Percentiles rank a stretch among this genome's conserved stretches.
Conservation (phyloP, 1,140 invertebrate species). For the Lamellibrachia luymesi region DNA sequence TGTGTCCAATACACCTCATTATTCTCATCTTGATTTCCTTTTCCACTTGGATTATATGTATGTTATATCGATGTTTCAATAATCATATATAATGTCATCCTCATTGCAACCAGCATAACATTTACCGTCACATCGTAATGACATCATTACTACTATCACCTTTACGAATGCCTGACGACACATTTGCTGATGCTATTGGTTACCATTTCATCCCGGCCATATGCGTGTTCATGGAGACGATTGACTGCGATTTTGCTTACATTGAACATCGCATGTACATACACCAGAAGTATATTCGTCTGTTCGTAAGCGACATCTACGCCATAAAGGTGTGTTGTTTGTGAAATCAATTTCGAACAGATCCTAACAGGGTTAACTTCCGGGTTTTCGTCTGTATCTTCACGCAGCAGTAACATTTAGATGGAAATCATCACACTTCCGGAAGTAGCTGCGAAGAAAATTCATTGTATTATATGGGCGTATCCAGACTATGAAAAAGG, state of each 20-base stretch:
- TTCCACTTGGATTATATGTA: too few species aligned
- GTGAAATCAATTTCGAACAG: background rate
- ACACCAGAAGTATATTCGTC: conserved; percentile 28
- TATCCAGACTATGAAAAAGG: too few species aligned
- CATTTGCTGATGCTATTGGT: background rate
- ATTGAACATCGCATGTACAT: conserved; percentile 28
- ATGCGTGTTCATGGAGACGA: conserved; percentile 29
- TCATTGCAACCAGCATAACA: background rate
- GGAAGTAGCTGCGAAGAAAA: background rate
- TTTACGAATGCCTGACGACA: background rate
- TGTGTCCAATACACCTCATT: too few species aligned
- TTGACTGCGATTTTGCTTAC: conserved; percentile 26
- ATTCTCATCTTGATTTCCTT: too few species aligned
- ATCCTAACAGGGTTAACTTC: background rate
- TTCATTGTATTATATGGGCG: too few species aligned
- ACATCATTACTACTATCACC: background rate
- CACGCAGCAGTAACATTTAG: background rate
- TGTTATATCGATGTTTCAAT: too few species aligned
- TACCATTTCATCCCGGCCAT: background rate
- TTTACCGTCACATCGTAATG: background rate
- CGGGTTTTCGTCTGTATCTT: background rate
- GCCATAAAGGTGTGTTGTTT: background rate
- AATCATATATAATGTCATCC: too few species aligned
- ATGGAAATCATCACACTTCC: background rate
- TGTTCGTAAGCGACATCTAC: conserved; percentile 27